phyloP scores from a whole-genome alignment of 64 coral and sea anemone species.

The Stichodactyla mertensii region DNA sequence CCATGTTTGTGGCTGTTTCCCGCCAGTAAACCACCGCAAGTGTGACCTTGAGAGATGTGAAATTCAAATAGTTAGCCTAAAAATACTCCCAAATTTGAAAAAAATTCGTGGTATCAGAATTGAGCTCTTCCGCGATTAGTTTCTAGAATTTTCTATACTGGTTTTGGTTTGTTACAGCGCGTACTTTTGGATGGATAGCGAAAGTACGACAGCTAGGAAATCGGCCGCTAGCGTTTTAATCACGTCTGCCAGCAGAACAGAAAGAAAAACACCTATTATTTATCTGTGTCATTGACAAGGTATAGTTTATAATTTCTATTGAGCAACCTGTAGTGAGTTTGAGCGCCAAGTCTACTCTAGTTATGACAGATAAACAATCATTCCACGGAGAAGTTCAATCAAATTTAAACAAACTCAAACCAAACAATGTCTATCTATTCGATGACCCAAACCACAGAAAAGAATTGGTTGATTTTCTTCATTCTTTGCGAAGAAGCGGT shows the following conservation, averaged over 20 bases:
- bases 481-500: constrained; percentile 41
- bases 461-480: constrained; percentile 51
- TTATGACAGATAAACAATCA: constrained; percentile 8
- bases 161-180: not conserved
- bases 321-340: not conserved
- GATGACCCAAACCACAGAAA: constrained; percentile 44
- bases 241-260: too few species aligned
- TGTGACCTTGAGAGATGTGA: not conserved
- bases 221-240: too few species aligned
- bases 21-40: not conserved
- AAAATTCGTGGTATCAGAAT: not conserved
- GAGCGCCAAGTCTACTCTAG: not conserved
- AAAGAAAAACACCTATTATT: too few species aligned
- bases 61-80: not conserved
- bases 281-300: too few species aligned
- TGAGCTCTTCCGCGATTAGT: not conserved
- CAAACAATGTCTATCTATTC: constrained; percentile 52
- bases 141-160: not conserved
- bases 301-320: not conserved
- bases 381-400: constrained; percentile 15
- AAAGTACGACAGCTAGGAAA: too few species aligned
- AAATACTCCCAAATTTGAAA: not conserved
- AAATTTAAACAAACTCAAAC: constrained; percentile 57
- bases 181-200: too few species aligned
- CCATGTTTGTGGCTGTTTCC: not conserved